Evolutionary conservation across 2,113 vertebrate genomes (phyloP).

Genomic region (Notiomystis cincta): DNA sequence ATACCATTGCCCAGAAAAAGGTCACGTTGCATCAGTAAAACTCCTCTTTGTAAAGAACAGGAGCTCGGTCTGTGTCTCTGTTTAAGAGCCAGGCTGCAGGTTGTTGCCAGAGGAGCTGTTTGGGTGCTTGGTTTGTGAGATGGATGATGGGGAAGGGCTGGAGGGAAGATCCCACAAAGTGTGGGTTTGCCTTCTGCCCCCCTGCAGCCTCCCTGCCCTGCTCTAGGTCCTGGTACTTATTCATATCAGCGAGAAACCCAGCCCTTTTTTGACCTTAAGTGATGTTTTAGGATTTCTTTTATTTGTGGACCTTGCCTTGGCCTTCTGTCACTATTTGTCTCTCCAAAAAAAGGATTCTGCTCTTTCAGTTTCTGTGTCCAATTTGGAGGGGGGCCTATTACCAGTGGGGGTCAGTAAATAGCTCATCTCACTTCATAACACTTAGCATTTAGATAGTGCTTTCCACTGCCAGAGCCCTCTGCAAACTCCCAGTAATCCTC

Average conservation of each 20-base stretch:
- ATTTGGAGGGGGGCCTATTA: constrained; percentile 28
- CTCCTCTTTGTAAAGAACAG: background rate
- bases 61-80: background rate
- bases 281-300: constrained; percentile 47
- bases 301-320: constrained; percentile 56
- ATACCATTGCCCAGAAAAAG: background rate
- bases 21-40: background rate
- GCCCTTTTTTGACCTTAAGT: constrained; percentile 44
- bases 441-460: constrained; percentile 62
- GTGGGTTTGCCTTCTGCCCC: background rate
- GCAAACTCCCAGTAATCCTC: constrained; percentile 50
- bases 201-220: background rate
- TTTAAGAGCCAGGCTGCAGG: background rate
- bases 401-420: constrained; percentile 52
- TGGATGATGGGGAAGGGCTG: background rate
- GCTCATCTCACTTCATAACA: constrained; percentile 52
- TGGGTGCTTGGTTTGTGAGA: background rate
- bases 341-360: constrained; percentile 44
- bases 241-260: background rate
- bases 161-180: background rate
- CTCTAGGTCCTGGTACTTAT: background rate
- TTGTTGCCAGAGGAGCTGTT: background rate
- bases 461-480: constrained; percentile 48
- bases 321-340: constrained; percentile 53
- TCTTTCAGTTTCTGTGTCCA: constrained; percentile 14